phyloP scores from a whole-genome alignment of 2,797 vertebrate species.

The Phrynocephalus vlangalii region DNA sequence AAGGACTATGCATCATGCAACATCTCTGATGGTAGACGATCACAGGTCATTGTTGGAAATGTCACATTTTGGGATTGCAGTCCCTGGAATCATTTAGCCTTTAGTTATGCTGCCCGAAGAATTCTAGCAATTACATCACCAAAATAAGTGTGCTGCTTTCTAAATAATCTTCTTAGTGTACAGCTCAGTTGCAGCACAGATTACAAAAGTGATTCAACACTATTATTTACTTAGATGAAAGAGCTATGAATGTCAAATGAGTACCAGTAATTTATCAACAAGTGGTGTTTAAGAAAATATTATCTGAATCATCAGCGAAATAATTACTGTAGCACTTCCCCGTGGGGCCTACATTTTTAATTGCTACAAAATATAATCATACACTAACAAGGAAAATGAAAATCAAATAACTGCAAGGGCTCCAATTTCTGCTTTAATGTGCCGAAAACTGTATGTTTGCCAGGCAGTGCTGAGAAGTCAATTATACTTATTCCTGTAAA shows the following conservation, averaged over 20 bases:
- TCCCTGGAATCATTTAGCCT: no score
- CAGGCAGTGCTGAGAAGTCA: conserved; percentile 35
- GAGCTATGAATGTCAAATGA: conserved; percentile 63
- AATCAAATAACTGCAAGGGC: conserved; percentile 41
- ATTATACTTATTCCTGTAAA: conserved; percentile 59
- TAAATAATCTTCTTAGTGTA: not conserved
- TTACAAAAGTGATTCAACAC: conserved; percentile 54
- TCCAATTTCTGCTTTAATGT: conserved; percentile 34
- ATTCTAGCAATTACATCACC: no score
- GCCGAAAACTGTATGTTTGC: conserved; percentile 28
- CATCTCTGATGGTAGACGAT: no score
- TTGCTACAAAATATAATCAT: conserved; percentile 68
- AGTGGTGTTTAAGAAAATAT: conserved; percentile 55
- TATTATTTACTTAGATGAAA: conserved; percentile 67
- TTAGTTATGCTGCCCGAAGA: no score
- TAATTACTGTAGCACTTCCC: conserved; percentile 71
- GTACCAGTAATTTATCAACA: conserved; percentile 68
- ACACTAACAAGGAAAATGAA: conserved; percentile 52
- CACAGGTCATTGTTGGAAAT: no score
- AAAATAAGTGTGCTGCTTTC: no score
- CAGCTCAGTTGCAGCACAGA: not conserved
- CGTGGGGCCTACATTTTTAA: conserved; percentile 62
- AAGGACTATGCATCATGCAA: no score
- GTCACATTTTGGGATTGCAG: no score
- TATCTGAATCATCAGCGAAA: conserved; percentile 68